Percentiles rank a stretch among this genome's conserved stretches.
phyloP scores from a whole-genome alignment of 2,797 vertebrate genomes.

The Enteromius afrohamiltoni region DNA sequence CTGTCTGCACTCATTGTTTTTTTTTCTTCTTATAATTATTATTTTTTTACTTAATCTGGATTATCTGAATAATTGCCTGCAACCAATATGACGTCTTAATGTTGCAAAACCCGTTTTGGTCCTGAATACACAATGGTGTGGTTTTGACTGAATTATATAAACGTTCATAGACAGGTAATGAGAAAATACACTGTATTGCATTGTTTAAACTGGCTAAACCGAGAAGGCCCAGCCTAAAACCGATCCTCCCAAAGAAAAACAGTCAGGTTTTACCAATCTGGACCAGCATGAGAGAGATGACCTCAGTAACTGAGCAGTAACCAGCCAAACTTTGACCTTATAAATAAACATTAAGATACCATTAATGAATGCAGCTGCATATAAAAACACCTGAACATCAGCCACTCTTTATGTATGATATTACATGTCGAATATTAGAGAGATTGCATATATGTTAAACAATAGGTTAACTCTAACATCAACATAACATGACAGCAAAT shows the following conservation, averaged over 20 bases:
- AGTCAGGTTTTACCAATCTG: neutral
- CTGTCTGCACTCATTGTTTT: neutral
- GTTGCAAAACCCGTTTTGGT: neutral
- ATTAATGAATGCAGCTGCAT: neutral
- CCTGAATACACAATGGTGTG: neutral
- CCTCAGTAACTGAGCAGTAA: neutral
- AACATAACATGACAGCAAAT: neutral
- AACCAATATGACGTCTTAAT: neutral
- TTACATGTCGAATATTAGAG: neutral
- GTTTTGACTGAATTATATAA: conserved; percentile 3
- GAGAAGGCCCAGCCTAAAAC: neutral
- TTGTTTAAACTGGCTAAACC: neutral
- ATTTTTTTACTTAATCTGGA: neutral
- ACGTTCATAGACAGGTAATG: neutral
- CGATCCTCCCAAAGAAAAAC: neutral
- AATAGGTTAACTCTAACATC: neutral
- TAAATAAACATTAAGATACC: neutral
- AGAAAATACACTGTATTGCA: neutral
- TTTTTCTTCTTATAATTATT: neutral
- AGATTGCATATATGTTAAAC: neutral
- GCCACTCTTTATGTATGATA: neutral
- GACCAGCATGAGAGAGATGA: neutral
- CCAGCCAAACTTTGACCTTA: neutral
- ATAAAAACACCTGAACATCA: neutral
- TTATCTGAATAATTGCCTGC: neutral